A percentile compares a stretch with the other conserved stretches of the same genome.
Conservation (phyloP, 2,888 invertebrate species). For the Cephus sareptanus region DNA sequence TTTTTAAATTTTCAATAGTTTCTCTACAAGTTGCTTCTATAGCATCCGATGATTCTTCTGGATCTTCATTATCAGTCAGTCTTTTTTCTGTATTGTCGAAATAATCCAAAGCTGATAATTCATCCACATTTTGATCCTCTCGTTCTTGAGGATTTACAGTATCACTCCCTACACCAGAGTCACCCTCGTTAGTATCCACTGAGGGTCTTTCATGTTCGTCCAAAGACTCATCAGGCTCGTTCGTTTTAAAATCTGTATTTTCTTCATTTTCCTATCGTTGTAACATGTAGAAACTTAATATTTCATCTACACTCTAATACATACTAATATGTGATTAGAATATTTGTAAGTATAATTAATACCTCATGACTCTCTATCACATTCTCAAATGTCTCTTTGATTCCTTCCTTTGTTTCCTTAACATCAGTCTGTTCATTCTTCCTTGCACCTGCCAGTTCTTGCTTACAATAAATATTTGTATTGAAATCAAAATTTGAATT, state of each 20-base stretch:
- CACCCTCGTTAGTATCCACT: slow-evolving; percentile 59
- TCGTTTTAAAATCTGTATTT: slow-evolving; percentile 44
- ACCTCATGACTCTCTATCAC: slow-evolving; percentile 61
- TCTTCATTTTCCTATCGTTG: slow-evolving; percentile 46
- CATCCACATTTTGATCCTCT: slow-evolving; percentile 62
- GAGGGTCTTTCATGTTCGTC: slow-evolving; percentile 56
- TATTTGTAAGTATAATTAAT: slow-evolving; percentile 11
- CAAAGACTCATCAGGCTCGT: slow-evolving; percentile 50
- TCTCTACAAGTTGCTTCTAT: slow-evolving; percentile 61
- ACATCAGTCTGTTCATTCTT: slow-evolving; percentile 55
- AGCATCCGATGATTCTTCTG: slow-evolving; percentile 56
- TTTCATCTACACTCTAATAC: background rate
- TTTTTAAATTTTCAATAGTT: slow-evolving; percentile 62
- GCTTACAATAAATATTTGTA: slow-evolving; percentile 27
- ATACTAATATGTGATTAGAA: background rate
- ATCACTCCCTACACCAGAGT: slow-evolving; percentile 65
- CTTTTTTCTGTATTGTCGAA: slow-evolving; percentile 44
- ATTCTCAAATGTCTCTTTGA: slow-evolving; percentile 54
- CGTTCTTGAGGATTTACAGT: slow-evolving; percentile 61
- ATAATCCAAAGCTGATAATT: slow-evolving; percentile 40
- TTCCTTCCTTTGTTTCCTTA: slow-evolving; percentile 46
- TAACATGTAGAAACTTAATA: background rate
- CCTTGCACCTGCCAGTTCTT: slow-evolving; percentile 53
- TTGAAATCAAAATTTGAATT: slow-evolving; percentile 45
- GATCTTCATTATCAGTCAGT: slow-evolving; percentile 50